phyloP scores from a whole-genome alignment of 1,140 invertebrate species.

The Heliothis subflexa region DNA sequence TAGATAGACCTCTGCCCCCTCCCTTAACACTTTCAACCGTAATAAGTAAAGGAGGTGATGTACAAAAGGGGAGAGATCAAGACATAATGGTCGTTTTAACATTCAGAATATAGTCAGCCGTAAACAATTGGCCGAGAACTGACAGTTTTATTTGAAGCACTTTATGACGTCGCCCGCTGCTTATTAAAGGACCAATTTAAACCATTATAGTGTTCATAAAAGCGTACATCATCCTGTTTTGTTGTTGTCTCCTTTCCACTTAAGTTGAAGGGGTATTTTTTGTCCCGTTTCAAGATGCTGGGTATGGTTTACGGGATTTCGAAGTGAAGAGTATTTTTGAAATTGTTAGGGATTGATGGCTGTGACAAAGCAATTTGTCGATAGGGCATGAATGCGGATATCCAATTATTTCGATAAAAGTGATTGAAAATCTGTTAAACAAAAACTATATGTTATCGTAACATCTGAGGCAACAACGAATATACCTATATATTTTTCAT shows the following conservation, averaged over 20 bases:
- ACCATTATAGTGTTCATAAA: constrained; percentile 82
- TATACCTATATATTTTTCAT: too few species aligned
- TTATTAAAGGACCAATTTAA: constrained; percentile 85
- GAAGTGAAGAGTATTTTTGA: constrained; percentile 78
- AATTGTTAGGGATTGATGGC: constrained; percentile 69
- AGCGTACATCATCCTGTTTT: constrained; percentile 81
- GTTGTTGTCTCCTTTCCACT: constrained; percentile 62
- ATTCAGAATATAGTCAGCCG: constrained; percentile 62
- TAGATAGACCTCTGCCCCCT: not conserved
- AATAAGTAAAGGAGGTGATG: constrained; percentile 14
- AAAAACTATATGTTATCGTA: too few species aligned
- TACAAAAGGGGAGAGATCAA: constrained; percentile 36
- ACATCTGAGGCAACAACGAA: too few species aligned
- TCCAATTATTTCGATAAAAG: too few species aligned
- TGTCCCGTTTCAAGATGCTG: constrained; percentile 62
- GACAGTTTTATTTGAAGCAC: constrained; percentile 70
- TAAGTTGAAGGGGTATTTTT: constrained; percentile 23
- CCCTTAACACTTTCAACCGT: not conserved
- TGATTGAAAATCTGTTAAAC: too few species aligned
- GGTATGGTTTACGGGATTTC: constrained; percentile 81
- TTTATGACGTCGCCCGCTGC: constrained; percentile 75
- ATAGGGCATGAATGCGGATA: not conserved
- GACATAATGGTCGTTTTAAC: constrained; percentile 54
- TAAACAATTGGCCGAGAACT: constrained; percentile 70
- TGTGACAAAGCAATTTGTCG: constrained; percentile 43